Percentiles rank a stretch among this genome's conserved stretches.
Conservation (phyloP, 1,140 invertebrate species). For the Eriocheir sinensis region DNA sequence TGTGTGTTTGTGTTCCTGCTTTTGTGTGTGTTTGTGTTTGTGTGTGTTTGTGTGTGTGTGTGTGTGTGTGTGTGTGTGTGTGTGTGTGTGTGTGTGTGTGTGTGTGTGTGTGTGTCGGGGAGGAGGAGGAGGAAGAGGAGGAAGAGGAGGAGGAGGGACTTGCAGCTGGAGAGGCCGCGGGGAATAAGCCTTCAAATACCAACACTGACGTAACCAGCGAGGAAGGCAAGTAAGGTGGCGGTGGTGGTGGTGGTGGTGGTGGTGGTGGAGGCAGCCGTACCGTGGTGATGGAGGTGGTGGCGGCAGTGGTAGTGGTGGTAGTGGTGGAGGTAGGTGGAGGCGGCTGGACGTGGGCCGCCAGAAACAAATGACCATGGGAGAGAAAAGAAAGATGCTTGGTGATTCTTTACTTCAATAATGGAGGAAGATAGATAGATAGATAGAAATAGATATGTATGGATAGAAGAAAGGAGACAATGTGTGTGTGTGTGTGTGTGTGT, state of each 20-base stretch:
- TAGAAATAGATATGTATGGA: not conserved
- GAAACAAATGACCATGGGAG: not conserved
- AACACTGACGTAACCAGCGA: constrained; percentile 10
- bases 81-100: constrained; percentile 18
- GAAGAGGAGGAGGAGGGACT: not conserved
- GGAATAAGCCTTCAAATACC: constrained; percentile 23
- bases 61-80: not conserved
- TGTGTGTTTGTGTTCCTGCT: constrained; percentile 9
- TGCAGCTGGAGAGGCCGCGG: too few relatives aligned
- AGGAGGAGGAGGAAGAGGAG: not conserved
- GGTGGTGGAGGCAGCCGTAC: too few relatives aligned
- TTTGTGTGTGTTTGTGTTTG: constrained; percentile 32
- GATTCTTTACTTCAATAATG: not conserved
- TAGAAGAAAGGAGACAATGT: not conserved
- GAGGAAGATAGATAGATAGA: not conserved
- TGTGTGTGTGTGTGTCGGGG: constrained; percentile 2
- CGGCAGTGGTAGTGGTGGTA: too few relatives aligned
- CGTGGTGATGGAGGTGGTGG: not conserved
- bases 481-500: constrained; percentile 26
- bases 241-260: not conserved
- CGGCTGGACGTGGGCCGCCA: not conserved
- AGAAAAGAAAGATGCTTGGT: not conserved
- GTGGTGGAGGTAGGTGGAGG: not conserved
- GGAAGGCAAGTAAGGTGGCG: constrained; percentile 2
- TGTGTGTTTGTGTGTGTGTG: constrained; percentile 9